Conservation (phyloP, 2,797 vertebrate species). For the Sorex maritimensis region DNA sequence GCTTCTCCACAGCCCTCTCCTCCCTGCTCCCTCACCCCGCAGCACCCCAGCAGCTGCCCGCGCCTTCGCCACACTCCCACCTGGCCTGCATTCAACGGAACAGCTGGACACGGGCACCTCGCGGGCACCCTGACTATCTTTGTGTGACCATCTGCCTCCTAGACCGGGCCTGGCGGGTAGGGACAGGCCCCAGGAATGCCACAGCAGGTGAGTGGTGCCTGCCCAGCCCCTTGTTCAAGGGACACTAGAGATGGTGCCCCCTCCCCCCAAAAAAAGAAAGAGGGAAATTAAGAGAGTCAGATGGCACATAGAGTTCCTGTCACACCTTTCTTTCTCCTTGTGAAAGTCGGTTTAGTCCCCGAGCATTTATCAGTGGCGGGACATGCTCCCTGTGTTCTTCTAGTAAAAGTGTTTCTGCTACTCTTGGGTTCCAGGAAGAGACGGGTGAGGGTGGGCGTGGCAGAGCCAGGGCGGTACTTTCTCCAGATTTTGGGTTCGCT, state of each 20-base stretch:
- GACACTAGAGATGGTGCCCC: neutral
- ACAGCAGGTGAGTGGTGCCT: conserved; percentile 74
- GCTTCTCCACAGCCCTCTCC: neutral
- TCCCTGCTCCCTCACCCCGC: fast-evolving
- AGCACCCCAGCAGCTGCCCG: neutral
- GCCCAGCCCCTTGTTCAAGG: neutral
- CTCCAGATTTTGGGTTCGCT: neutral
- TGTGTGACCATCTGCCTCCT: conserved; percentile 66
- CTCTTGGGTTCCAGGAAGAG: neutral
- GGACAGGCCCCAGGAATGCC: conserved; percentile 77
- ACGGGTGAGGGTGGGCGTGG: too few species aligned
- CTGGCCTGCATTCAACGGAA: conserved; percentile 73
- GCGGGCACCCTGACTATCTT: conserved; percentile 87
- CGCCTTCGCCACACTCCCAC: conserved; percentile 38
- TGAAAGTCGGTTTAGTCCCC: neutral
- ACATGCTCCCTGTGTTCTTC: neutral
- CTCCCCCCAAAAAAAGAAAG: too few species aligned
- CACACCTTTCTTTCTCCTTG: neutral
- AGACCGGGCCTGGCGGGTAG: conserved; percentile 57
- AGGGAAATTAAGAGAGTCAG: neutral
- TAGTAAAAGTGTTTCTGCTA: neutral
- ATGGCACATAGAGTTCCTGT: neutral
- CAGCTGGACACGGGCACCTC: conserved; percentile 65
- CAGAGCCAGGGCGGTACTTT: neutral
- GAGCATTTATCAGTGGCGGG: neutral